phyloP scores from a whole-genome alignment of 2,797 vertebrate species.

The Pangasius sanitwongsei region DNA sequence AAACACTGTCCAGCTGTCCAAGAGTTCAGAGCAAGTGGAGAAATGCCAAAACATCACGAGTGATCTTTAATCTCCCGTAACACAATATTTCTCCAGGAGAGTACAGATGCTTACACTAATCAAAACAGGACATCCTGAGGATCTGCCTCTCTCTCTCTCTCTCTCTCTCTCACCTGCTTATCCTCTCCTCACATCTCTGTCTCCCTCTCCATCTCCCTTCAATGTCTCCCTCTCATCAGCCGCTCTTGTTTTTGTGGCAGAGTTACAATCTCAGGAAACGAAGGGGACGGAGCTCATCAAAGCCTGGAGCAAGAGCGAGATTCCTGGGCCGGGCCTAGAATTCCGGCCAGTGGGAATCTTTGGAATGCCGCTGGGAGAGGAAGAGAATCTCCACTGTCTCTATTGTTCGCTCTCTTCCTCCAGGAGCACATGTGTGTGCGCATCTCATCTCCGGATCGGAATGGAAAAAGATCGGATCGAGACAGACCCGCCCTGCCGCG shows the following conservation, averaged over 20 bases:
- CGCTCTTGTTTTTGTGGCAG: slow-evolving; percentile 66
- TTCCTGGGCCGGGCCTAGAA: slow-evolving; percentile 65
- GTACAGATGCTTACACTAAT: slow-evolving; percentile 97
- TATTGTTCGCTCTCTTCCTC: slow-evolving; percentile 97
- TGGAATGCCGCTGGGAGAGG: slow-evolving; percentile 93
- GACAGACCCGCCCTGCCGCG: slow-evolving; percentile 23
- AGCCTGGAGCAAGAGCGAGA: slow-evolving; percentile 83
- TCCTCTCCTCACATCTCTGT: slow-evolving; percentile 56
- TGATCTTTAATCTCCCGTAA: slow-evolving; percentile 75
- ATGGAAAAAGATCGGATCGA: slow-evolving; percentile 48
- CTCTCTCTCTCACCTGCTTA: slow-evolving; percentile 39
- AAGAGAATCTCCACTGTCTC: slow-evolving; percentile 99
- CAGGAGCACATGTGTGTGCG: slow-evolving; percentile 31
- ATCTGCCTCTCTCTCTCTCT: slow-evolving; percentile 77
- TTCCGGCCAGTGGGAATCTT: slow-evolving; percentile 82
- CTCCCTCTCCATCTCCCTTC: slow-evolving; percentile 62
- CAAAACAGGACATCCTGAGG: slow-evolving; percentile 99
- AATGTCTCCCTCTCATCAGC: slow-evolving; percentile 57
- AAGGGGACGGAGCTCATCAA: slow-evolving; percentile 95
- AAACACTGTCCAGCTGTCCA: slow-evolving; percentile 16
- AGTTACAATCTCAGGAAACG: slow-evolving; percentile 99
- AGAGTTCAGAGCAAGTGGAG: slow-evolving; percentile 16
- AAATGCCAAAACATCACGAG: slow-evolving; percentile 70
- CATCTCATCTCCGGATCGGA: slow-evolving; percentile 51
- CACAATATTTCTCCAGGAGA: slow-evolving; percentile 97